Conservation (phyloP, 2,888 invertebrate species). For the Cyclophora punctaria region DNA sequence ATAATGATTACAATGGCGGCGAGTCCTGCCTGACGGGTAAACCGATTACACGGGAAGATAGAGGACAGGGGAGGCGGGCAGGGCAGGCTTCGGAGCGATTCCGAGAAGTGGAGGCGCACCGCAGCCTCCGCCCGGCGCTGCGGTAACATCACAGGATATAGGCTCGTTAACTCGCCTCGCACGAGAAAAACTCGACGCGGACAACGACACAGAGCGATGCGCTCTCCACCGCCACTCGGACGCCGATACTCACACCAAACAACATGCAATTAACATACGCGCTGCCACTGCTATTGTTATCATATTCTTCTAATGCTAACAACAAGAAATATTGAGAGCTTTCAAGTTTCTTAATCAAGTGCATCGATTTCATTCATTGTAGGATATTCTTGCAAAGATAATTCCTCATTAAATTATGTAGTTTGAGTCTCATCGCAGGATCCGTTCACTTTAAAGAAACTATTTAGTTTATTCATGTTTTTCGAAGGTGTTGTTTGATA, state of each 20-base stretch:
- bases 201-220: neutral
- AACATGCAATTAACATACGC: neutral
- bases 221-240: neutral
- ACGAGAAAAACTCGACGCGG: conserved; percentile 50
- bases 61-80: conserved; percentile 19
- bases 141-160: conserved; percentile 61
- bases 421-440: too few relatives aligned
- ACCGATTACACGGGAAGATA: conserved; percentile 41
- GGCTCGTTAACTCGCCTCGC: conserved; percentile 57
- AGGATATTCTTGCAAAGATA: too few relatives aligned
- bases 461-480: neutral
- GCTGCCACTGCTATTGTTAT: too few relatives aligned
- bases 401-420: too few relatives aligned
- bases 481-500: neutral
- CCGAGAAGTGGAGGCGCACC: conserved; percentile 54
- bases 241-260: neutral
- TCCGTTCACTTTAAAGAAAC: neutral
- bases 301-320: too few relatives aligned
- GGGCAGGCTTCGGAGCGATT: conserved; percentile 39
- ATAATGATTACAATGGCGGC: conserved; percentile 19
- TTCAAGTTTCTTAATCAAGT: too few relatives aligned
- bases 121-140: conserved; percentile 55
- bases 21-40: conserved; percentile 39
- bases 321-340: too few relatives aligned
- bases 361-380: too few relatives aligned